Conservation (phyloP, 2,888 invertebrate genomes). For the Apamea epomidion region DNA sequence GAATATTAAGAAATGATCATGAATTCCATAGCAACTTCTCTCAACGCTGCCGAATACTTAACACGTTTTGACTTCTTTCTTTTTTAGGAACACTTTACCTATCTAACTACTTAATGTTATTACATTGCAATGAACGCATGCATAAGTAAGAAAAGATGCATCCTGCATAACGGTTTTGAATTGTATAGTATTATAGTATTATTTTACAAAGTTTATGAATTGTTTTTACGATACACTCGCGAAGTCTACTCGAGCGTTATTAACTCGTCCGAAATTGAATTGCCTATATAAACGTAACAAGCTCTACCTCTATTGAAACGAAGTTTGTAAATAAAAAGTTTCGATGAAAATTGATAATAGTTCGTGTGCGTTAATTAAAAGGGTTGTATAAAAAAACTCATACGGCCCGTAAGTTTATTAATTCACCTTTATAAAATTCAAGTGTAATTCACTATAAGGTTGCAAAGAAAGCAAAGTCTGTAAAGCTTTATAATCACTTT, state of each 20-base stretch:
- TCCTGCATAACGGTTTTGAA: too few species aligned
- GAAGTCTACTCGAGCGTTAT: background rate
- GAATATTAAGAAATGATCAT: slow-evolving; percentile 87
- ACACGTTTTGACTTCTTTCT: slow-evolving; percentile 69
- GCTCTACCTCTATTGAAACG: background rate
- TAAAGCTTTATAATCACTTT: background rate
- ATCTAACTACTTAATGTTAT: background rate
- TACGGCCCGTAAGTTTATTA: background rate
- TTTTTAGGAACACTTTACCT: background rate
- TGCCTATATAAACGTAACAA: slow-evolving; percentile 7
- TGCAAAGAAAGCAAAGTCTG: background rate
- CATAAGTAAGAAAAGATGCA: background rate
- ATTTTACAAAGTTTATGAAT: background rate
- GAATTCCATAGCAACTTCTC: slow-evolving; percentile 79
- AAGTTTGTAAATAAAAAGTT: slow-evolving; percentile 32
- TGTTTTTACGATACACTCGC: slow-evolving; percentile 1
- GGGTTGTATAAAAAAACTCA: background rate
- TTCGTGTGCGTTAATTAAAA: background rate
- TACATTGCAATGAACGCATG: background rate
- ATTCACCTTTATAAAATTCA: background rate
- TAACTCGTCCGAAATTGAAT: slow-evolving; percentile 21
- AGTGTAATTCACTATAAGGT: background rate
- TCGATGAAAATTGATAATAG: slow-evolving; percentile 17
- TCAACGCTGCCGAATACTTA: slow-evolving; percentile 74
- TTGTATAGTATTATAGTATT: background rate